phyloP scores from a whole-genome alignment of 2,888 invertebrate species.

The Drosophila barbarae region DNA sequence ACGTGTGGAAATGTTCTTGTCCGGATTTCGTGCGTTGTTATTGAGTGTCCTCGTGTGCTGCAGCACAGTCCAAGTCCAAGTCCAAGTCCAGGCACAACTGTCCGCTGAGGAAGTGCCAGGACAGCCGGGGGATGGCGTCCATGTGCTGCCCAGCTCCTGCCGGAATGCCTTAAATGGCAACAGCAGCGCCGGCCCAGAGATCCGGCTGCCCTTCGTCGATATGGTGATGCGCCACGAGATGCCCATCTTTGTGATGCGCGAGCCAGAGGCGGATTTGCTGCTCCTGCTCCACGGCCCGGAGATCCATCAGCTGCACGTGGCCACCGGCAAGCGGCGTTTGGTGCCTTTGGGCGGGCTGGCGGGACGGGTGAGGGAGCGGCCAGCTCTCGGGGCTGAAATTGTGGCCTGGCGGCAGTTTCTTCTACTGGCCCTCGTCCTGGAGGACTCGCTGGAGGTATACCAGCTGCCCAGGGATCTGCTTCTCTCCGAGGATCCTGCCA shows the following conservation, averaged over 20 bases:
- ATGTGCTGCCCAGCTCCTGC: conserved; percentile 44
- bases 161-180: conserved; percentile 47
- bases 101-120: neutral
- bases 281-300: conserved; percentile 75
- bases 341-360: conserved; percentile 64
- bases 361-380: conserved; percentile 56
- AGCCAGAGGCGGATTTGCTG: conserved; percentile 60
- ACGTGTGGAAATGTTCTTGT: conserved; percentile 12
- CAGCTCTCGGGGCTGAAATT: conserved; percentile 61
- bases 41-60: conserved; percentile 8
- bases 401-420: conserved; percentile 71
- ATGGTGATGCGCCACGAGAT: conserved; percentile 66
- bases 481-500: conserved; percentile 34
- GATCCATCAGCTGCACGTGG: conserved; percentile 67
- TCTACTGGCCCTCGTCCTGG: conserved; percentile 67
- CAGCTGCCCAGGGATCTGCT: conserved; percentile 62
- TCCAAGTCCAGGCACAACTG: neutral
- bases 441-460: conserved; percentile 72
- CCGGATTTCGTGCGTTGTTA: neutral
- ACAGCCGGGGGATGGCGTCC: neutral
- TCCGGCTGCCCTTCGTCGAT: conserved; percentile 75
- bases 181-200: conserved; percentile 57
- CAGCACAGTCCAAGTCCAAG: neutral
- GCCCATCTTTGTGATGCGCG: conserved; percentile 65
- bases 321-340: conserved; percentile 62